Evolutionary conservation across 2,113 vertebrate species (phyloP).

Genomic region (Bos indicus): DNA sequence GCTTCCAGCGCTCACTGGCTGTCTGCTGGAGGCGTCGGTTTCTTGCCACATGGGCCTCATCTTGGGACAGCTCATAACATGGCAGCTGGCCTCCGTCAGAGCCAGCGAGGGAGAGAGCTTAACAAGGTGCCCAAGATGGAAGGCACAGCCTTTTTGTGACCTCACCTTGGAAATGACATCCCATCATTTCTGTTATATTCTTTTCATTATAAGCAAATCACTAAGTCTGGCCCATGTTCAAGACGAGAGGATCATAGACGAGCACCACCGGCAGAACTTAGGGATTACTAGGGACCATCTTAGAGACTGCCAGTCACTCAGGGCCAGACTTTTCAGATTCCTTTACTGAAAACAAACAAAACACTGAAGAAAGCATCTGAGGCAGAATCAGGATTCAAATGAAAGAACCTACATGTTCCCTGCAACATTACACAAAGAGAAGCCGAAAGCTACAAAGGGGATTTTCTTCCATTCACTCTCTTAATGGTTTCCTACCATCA

Average conservation of each 20-base stretch:
- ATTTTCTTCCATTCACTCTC: not conserved
- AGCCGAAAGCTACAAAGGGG: not conserved
- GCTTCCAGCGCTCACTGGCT: not conserved
- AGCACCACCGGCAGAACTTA: not conserved
- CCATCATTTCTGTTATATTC: not conserved
- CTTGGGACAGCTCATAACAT: not conserved
- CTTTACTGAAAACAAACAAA: not conserved
- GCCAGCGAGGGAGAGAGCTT: not conserved
- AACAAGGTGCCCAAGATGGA: not conserved
- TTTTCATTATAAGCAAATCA: not conserved
- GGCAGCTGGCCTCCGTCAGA: not conserved
- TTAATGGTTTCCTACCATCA: not conserved
- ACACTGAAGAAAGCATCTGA: not conserved
- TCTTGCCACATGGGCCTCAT: not conserved
- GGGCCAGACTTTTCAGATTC: not conserved
- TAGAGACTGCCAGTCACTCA: not conserved
- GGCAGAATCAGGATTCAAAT: not conserved
- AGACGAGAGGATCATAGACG: not conserved
- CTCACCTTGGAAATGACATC: not conserved
- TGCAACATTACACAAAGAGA: not conserved
- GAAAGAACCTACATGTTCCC: not conserved
- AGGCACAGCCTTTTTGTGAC: not conserved
- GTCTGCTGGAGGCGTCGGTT: not conserved
- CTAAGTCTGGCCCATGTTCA: not conserved
- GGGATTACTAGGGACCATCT: not conserved